Evolutionary conservation across 2,888 invertebrate species (phyloP).

Genomic region (Polia nebulosa): DNA sequence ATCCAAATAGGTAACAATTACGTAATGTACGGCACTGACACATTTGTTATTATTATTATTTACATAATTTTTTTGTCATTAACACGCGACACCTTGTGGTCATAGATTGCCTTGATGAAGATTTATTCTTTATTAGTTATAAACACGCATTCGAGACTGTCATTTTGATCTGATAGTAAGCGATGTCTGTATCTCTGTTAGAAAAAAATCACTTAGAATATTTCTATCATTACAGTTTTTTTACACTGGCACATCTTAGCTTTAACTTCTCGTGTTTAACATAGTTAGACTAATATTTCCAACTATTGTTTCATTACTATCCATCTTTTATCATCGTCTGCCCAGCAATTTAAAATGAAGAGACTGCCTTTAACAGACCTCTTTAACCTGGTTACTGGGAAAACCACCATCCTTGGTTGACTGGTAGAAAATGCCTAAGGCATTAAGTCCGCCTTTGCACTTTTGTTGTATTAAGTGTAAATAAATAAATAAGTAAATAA

Average conservation of each 20-base stretch:
- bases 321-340: no score
- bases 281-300: no score
- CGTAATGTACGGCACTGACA: conserved; percentile 28
- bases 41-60: conserved; percentile 26
- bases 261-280: no score
- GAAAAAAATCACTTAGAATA: background rate
- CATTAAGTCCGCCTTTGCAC: no score
- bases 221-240: background rate
- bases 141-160: background rate
- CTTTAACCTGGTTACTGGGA: no score
- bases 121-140: conserved; percentile 13
- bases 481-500: no score
- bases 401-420: no score
- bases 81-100: conserved; percentile 3
- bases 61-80: conserved; percentile 14
- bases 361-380: no score
- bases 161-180: background rate
- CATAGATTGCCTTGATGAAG: conserved; percentile 17
- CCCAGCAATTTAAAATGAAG: no score
- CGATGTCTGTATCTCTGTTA: background rate
- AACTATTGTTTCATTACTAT: no score
- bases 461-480: no score
- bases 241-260: background rate
- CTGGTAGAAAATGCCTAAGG: no score
- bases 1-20: conserved; percentile 38